Evolutionary conservation across 1,140 invertebrate genomes (phyloP).

Genomic region (Zaprionus ghesquierei): DNA sequence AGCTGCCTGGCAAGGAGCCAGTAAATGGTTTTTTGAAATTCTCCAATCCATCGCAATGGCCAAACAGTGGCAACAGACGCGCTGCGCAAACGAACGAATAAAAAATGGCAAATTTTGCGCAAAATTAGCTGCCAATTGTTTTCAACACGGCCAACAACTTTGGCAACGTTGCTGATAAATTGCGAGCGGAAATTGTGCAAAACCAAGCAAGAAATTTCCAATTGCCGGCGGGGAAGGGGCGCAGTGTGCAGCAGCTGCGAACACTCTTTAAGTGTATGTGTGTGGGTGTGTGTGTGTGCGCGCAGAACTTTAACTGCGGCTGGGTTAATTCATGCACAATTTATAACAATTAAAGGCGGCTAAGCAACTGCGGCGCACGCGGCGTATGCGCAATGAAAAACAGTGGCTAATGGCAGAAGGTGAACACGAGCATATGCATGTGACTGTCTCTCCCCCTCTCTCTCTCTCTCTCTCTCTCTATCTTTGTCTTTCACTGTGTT

Average conservation of each 20-base stretch:
- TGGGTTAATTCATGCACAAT: constrained; percentile 55
- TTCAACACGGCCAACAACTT: constrained; percentile 66
- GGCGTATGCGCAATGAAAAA: constrained; percentile 66
- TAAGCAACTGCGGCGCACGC: constrained; percentile 39
- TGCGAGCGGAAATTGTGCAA: constrained; percentile 70
- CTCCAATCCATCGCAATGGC: constrained; percentile 19
- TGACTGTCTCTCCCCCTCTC: neutral
- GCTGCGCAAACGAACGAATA: constrained; percentile 34
- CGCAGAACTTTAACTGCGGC: constrained; percentile 40
- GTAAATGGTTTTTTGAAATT: constrained; percentile 15
- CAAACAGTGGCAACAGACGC: constrained; percentile 3
- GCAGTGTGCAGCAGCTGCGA: neutral
- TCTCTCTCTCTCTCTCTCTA: neutral
- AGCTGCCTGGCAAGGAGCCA: constrained; percentile 40
- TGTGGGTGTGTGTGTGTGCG: too few relatives aligned
- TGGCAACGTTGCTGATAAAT: constrained; percentile 59
- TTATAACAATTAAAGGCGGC: constrained; percentile 68
- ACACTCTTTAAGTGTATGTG: constrained; percentile 39
- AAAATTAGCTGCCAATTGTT: constrained; percentile 80
- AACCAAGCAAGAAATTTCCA: constrained; percentile 74
- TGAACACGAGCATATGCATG: constrained; percentile 12
- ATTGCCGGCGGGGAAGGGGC: constrained; percentile 30
- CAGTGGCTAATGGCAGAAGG: constrained; percentile 44
- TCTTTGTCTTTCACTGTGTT: constrained; percentile 19
- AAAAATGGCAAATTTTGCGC: constrained; percentile 74